Evolutionary conservation across 1,140 invertebrate genomes (phyloP).

Genomic region (Calycopis cecrops): DNA sequence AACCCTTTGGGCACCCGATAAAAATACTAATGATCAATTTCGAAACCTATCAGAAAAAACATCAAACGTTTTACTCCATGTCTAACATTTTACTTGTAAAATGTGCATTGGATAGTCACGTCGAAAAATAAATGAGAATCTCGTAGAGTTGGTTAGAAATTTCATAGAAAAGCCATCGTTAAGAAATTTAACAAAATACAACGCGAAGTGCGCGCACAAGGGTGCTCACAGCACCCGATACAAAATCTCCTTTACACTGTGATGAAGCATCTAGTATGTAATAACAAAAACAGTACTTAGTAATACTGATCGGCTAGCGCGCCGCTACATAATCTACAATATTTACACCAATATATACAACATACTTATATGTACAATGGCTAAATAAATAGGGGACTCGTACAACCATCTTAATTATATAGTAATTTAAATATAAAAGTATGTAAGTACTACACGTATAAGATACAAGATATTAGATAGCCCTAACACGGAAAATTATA

Average conservation of each 20-base stretch:
- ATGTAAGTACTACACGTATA: background rate
- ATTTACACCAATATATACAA: constrained; percentile 70
- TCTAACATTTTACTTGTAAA: too few relatives aligned
- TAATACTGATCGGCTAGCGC: constrained; percentile 63
- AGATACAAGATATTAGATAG: background rate
- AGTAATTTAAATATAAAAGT: too few relatives aligned
- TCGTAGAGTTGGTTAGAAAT: too few relatives aligned
- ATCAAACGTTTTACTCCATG: too few relatives aligned
- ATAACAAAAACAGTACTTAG: constrained; percentile 39
- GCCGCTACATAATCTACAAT: constrained; percentile 45
- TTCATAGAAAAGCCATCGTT: background rate
- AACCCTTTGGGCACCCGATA: constrained; percentile 40
- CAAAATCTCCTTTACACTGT: constrained; percentile 1
- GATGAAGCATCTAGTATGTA: constrained; percentile 1
- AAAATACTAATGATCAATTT: constrained; percentile 65
- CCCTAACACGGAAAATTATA: background rate
- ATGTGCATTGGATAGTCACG: too few relatives aligned
- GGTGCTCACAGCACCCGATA: constrained; percentile 1
- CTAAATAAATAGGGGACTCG: constrained; percentile 68
- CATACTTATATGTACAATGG: constrained; percentile 57
- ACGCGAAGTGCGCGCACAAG: background rate
- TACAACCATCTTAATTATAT: constrained; percentile 22
- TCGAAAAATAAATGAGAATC: too few relatives aligned
- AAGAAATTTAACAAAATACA: constrained; percentile 3
- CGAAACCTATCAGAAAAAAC: constrained; percentile 65